Evolutionary conservation across 1,140 invertebrate species (phyloP).

Genomic region (Neodiprion fabricii): DNA sequence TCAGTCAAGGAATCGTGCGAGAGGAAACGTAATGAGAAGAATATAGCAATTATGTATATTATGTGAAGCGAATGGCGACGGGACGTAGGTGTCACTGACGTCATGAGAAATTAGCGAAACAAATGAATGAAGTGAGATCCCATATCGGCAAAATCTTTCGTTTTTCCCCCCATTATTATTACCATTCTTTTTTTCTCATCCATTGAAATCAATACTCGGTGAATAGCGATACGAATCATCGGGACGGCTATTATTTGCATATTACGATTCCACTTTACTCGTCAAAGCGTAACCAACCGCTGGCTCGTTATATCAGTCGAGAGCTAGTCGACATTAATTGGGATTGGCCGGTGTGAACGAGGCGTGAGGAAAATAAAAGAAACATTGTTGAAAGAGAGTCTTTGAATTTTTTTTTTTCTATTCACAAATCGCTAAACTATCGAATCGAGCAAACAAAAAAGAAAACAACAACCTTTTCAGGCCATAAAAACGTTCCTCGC

Average conservation of each 20-base stretch:
- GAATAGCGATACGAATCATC: slow-evolving; percentile 2
- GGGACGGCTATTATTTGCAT: background rate
- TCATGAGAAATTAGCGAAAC: background rate
- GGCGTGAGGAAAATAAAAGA: slow-evolving; percentile 1
- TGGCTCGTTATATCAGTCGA: background rate
- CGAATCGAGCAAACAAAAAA: background rate
- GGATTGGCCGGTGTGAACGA: background rate
- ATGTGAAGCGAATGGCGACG: background rate
- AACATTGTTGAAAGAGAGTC: background rate
- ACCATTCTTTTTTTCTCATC: background rate
- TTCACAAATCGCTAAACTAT: background rate
- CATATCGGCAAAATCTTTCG: no score
- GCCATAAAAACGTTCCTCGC: background rate
- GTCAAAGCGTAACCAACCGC: background rate
- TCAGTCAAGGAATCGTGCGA: no score
- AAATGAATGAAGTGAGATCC: background rate
- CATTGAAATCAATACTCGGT: background rate
- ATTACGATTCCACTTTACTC: background rate
- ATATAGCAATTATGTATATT: no score
- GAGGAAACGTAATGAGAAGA: no score
- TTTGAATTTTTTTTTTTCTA: background rate
- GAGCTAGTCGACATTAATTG: background rate
- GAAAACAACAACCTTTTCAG: background rate
- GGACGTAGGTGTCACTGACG: background rate
- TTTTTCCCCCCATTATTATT: background rate